Conservation (phyloP, 2,888 invertebrate genomes). For the Standfussiana lucernea region DNA sequence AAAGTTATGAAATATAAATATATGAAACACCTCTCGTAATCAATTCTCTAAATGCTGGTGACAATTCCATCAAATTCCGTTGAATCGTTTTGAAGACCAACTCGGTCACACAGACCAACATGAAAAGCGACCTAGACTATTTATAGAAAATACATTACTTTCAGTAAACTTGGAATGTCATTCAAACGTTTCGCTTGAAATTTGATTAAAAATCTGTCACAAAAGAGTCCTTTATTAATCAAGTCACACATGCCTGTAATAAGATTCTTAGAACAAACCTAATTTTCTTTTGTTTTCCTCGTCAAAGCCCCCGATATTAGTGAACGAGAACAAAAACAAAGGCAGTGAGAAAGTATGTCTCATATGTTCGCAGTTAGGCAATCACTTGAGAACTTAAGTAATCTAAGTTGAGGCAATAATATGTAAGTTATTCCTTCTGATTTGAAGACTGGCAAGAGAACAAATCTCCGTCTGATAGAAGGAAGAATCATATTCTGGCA, state of each 20-base stretch:
- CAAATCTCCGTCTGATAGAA: too few species aligned
- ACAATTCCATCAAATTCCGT: neutral
- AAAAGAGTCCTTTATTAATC: neutral
- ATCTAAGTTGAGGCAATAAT: constrained; percentile 39
- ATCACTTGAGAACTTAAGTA: constrained; percentile 35
- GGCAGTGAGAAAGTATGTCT: neutral
- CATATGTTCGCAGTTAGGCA: constrained; percentile 6
- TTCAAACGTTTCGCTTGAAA: neutral
- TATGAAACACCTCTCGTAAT: neutral
- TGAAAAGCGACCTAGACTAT: neutral
- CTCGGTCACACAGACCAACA: neutral
- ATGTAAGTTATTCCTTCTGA: constrained; percentile 10
- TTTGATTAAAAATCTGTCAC: neutral
- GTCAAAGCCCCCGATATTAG: constrained; percentile 24
- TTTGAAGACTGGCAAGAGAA: neutral
- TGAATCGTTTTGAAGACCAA: neutral
- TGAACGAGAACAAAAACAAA: constrained; percentile 21
- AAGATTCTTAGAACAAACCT: constrained; percentile 8
- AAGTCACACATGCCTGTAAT: constrained; percentile 25
- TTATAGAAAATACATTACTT: neutral
- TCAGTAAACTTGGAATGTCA: neutral
- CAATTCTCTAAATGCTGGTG: neutral
- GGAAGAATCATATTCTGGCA: neutral
- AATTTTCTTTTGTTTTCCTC: constrained; percentile 21
- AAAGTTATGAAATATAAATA: too few species aligned